These are phyloP conservation scores for Sebastes kiyomatsui DNA, from an alignment of 2,797 vertebrate species.

Conservation along the genomic window DNA sequence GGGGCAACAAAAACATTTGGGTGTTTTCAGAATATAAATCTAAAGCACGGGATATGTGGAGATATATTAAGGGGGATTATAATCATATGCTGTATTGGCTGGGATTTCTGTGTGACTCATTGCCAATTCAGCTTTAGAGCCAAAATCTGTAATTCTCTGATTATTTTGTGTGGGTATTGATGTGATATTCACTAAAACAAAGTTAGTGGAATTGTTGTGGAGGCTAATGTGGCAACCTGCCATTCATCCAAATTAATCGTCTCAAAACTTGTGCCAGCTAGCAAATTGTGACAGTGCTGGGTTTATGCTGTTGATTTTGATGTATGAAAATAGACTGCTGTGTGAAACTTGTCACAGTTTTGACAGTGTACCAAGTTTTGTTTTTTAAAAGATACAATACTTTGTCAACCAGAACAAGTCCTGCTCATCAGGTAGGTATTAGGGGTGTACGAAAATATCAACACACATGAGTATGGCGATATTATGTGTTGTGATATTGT, in stretches of 20 bases:
- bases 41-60: not conserved
- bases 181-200: not conserved
- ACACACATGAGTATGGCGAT: too few species aligned
- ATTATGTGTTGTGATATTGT: too few species aligned
- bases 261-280: constrained; percentile 2
- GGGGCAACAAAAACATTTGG: not conserved
- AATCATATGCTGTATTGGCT: not conserved
- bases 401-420: not conserved
- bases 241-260: constrained; percentile 14
- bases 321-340: constrained; percentile 5
- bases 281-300: not conserved
- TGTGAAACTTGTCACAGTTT: constrained; percentile 4
- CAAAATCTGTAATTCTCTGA: not conserved
- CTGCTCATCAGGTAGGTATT: not conserved
- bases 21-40: not conserved
- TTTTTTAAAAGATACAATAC: not conserved
- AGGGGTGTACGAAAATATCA: too few species aligned
- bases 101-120: not conserved
- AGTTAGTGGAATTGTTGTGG: not conserved
- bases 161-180: not conserved
- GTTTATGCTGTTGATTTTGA: constrained; percentile 5
- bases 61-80: not conserved
- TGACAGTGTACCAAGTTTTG: not conserved
- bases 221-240: not conserved
- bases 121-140: not conserved